Evolutionary conservation across 2,888 invertebrate genomes (phyloP).

Genomic region (Orgyia antiqua): DNA sequence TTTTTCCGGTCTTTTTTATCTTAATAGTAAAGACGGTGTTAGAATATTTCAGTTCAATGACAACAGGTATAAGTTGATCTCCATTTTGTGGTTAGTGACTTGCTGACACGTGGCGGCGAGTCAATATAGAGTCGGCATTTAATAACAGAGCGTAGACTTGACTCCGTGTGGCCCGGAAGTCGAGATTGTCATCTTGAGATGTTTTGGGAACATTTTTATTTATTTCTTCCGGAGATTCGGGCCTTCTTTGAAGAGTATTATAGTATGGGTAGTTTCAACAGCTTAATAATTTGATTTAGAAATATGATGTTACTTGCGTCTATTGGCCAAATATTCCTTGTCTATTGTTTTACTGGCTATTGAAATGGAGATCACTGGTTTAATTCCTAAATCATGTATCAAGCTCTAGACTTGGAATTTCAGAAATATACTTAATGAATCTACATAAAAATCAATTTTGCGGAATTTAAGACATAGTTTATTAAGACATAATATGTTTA

Average conservation of each 20-base stretch:
- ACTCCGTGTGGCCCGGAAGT: conserved; percentile 71
- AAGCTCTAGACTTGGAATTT: too few species aligned
- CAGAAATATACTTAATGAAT: too few species aligned
- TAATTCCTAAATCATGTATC: too few species aligned
- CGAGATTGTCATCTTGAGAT: conserved; percentile 50
- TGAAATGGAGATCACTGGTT: too few species aligned
- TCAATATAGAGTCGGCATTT: conserved; percentile 37
- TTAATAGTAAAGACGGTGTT: conserved; percentile 18
- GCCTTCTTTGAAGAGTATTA: too few species aligned
- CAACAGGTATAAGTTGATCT: conserved; percentile 23
- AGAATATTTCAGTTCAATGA: conserved; percentile 9
- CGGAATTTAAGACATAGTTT: too few species aligned
- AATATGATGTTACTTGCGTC: conserved; percentile 2
- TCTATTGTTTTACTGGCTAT: too few species aligned
- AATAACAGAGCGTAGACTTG: conserved; percentile 44
- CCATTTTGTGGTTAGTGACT: conserved; percentile 41
- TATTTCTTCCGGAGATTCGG: conserved; percentile 40
- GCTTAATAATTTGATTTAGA: conserved; percentile 26
- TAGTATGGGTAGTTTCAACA: conserved; percentile 32
- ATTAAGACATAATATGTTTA: too few species aligned
- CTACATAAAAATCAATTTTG: too few species aligned
- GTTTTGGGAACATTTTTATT: conserved; percentile 52
- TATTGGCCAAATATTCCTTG: background rate
- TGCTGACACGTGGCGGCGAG: conserved; percentile 50
- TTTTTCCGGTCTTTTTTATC: conserved; percentile 17